Evolutionary conservation across 1,140 invertebrate genomes (phyloP).

Genomic region (Megathymus violae): DNA sequence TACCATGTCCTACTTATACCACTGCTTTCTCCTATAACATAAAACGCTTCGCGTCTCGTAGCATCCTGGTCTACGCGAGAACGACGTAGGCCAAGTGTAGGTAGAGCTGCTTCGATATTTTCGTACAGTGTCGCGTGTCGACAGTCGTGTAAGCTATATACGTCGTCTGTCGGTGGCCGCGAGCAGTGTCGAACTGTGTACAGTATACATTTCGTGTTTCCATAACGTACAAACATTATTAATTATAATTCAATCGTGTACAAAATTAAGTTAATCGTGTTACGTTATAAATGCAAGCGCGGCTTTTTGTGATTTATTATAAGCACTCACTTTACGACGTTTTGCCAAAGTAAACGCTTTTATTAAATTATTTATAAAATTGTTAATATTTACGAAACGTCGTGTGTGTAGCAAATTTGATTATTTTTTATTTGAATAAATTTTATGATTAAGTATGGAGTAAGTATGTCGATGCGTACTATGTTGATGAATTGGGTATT

Average conservation of each 20-base stretch:
- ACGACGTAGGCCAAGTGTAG: no score
- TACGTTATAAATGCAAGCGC: background rate
- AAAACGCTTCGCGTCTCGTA: no score
- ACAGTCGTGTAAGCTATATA: no score
- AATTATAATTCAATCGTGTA: conserved; percentile 9
- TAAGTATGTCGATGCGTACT: conserved; percentile 39
- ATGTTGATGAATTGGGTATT: conserved; percentile 61
- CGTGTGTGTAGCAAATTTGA: background rate
- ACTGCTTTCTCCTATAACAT: no score
- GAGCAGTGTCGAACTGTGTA: no score
- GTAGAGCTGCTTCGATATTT: no score
- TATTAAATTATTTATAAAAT: conserved; percentile 13
- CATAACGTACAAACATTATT: no score
- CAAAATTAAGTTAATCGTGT: conserved; percentile 8
- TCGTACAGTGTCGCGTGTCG: no score
- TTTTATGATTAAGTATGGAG: conserved; percentile 26
- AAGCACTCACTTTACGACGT: conserved; percentile 10
- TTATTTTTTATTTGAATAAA: conserved; percentile 35
- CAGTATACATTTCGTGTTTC: background rate
- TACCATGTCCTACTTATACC: no score
- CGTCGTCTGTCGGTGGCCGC: no score
- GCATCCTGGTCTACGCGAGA: no score
- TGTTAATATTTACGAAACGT: conserved; percentile 12
- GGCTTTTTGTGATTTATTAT: conserved; percentile 20
- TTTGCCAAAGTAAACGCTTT: conserved; percentile 20